These are phyloP conservation scores for Eretmocerus hayati DNA, from an alignment of 2,888 invertebrate genomes.

Conservation along the genomic window DNA sequence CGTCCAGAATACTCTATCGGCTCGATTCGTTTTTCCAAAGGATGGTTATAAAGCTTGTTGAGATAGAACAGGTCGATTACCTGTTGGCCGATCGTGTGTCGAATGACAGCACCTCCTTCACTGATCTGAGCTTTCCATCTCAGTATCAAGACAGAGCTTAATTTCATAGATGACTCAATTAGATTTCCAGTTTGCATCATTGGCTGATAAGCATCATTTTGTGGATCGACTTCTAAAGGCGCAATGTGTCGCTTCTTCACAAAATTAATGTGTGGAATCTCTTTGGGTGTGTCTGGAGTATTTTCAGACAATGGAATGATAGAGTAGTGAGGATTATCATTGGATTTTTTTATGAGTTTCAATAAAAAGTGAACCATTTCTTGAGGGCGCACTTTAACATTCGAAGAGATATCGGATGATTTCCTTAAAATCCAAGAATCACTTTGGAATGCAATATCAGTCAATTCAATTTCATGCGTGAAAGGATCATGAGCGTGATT, in stretches of 20 bases:
- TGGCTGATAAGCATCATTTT: slow-evolving; percentile 26
- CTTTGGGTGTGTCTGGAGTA: slow-evolving; percentile 25
- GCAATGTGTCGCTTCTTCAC: slow-evolving; percentile 45
- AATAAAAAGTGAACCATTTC: slow-evolving; percentile 52
- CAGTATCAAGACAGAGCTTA: slow-evolving; percentile 42
- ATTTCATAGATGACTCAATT: slow-evolving; percentile 28
- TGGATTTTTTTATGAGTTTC: slow-evolving; percentile 44
- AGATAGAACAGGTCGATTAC: slow-evolving; percentile 59
- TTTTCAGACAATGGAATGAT: slow-evolving; percentile 38
- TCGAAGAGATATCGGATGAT: slow-evolving; percentile 23
- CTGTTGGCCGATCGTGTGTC: slow-evolving; percentile 62
- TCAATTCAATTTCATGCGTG: slow-evolving; percentile 52
- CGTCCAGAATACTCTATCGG: slow-evolving; percentile 38
- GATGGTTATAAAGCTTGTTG: slow-evolving; percentile 51
- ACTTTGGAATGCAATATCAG: slow-evolving; percentile 57
- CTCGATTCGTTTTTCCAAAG: slow-evolving; percentile 38
- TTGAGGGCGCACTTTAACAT: slow-evolving; percentile 48
- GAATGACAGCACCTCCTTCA: slow-evolving; percentile 51
- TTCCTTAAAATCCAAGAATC: slow-evolving; percentile 54
- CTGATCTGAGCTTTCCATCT: slow-evolving; percentile 53
- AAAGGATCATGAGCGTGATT: slow-evolving; percentile 58
- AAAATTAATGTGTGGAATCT: slow-evolving; percentile 47
- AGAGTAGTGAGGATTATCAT: slow-evolving; percentile 35
- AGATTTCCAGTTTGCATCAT: slow-evolving; percentile 25
- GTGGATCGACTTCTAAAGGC: slow-evolving; percentile 30